These are phyloP conservation scores for Phoebastria nigripes DNA, from an alignment of 2,797 vertebrate species.

Conservation along the genomic window DNA sequence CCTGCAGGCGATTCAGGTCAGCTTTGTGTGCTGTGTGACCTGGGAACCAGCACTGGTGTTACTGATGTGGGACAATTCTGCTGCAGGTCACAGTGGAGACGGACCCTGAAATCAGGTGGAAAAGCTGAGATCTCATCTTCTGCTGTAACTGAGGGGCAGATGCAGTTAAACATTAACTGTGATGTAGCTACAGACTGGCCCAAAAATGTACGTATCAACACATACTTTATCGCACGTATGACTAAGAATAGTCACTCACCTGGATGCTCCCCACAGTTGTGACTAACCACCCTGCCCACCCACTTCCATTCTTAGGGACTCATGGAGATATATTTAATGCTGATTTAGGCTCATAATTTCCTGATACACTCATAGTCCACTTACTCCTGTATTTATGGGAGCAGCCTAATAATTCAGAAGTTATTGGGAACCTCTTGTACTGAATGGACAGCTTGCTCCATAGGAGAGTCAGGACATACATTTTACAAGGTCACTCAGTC, in stretches of 20 bases:
- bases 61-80: background rate
- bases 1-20: background rate
- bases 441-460: background rate
- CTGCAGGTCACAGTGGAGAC: rapidly evolving
- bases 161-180: background rate
- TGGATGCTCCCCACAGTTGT: background rate
- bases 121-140: background rate
- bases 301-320: background rate
- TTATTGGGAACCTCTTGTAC: background rate
- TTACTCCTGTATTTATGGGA: background rate
- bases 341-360: background rate
- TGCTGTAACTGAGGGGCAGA: background rate
- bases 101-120: background rate
- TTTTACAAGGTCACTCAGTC: background rate
- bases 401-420: background rate
- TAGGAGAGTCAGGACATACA: background rate
- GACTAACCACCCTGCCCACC: background rate
- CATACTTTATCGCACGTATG: rapidly evolving
- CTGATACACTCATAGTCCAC: background rate
- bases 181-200: background rate
- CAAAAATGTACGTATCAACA: background rate
- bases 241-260: background rate
- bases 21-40: background rate
- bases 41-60: background rate
- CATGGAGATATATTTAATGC: background rate